Evolutionary conservation across 2,113 vertebrate species (phyloP).

Genomic region (Pelvicachromis taeniatus): DNA sequence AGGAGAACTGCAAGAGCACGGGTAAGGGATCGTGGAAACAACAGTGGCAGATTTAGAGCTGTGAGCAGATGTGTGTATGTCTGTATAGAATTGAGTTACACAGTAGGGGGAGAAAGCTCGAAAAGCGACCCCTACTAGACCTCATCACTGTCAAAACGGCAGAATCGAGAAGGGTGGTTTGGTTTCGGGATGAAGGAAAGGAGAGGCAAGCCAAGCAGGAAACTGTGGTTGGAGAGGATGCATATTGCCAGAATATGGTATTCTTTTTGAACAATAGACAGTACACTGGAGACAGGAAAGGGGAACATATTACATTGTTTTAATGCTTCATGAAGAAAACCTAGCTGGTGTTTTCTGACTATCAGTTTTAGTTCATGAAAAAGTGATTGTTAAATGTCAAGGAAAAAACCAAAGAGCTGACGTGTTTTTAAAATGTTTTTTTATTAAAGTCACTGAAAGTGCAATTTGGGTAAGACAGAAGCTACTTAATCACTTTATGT

Average conservation of each 20-base stretch:
- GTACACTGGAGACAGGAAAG: not conserved
- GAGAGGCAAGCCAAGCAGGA: constrained; percentile 14
- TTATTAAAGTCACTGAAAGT: not conserved
- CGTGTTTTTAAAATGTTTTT: not conserved
- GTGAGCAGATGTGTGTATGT: not conserved
- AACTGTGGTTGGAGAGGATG: constrained; percentile 20
- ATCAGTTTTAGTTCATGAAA: not conserved
- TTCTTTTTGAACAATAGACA: not conserved
- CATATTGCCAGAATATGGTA: not conserved
- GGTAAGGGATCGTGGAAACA: constrained; percentile 61
- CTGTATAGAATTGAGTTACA: not conserved
- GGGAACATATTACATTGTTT: not conserved
- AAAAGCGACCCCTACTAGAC: not conserved
- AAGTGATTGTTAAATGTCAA: not conserved
- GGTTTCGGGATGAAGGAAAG: constrained; percentile 4
- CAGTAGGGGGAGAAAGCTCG: not conserved
- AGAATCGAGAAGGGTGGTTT: constrained; percentile 2
- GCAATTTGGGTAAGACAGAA: not conserved
- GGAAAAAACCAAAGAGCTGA: not conserved
- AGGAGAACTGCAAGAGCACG: constrained; percentile 92
- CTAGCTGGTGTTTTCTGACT: not conserved
- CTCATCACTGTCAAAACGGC: not conserved
- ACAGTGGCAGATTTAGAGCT: not conserved
- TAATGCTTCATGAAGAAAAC: not conserved
- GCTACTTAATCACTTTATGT: not conserved